Percentiles rank a stretch among this genome's conserved stretches.
These are phyloP conservation scores for Saccostrea glomerata DNA, from an alignment of 1,140 invertebrate species.

Conservation along the genomic window DNA sequence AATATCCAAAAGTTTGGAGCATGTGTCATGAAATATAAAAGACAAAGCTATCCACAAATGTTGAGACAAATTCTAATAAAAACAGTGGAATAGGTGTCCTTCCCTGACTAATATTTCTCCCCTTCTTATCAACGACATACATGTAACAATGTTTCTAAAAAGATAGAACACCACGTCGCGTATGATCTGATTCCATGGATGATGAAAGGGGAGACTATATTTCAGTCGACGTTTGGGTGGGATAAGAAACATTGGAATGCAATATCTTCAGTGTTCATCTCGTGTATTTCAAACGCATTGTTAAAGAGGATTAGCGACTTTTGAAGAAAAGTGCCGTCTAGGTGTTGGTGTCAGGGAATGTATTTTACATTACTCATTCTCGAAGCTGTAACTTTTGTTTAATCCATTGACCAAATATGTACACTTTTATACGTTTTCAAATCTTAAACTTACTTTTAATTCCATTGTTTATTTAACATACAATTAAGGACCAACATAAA, in stretches of 20 bases:
- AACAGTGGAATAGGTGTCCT: background rate
- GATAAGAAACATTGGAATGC: constrained; percentile 11
- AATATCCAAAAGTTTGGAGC: background rate
- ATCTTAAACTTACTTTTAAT: too few relatives aligned
- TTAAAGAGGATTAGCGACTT: background rate
- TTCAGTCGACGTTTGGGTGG: background rate
- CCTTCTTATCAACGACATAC: background rate
- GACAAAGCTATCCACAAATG: background rate
- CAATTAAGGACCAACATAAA: too few relatives aligned
- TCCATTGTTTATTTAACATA: too few relatives aligned
- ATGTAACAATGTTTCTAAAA: background rate
- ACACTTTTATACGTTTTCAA: background rate
- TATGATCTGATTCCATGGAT: constrained; percentile 2
- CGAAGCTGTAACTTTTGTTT: background rate
- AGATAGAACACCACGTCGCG: constrained; percentile 9
- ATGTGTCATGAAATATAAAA: background rate
- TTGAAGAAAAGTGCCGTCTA: background rate
- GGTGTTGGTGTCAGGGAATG: constrained; percentile 8
- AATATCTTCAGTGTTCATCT: constrained; percentile 6
- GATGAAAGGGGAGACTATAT: background rate
- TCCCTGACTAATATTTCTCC: background rate
- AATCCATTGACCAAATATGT: background rate
- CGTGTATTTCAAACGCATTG: constrained; percentile 19
- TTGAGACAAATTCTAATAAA: background rate
- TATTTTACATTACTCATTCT: constrained; percentile 10